Evolutionary conservation across 2,888 invertebrate species (phyloP).

Genomic region (Caenorhabditis becei): DNA sequence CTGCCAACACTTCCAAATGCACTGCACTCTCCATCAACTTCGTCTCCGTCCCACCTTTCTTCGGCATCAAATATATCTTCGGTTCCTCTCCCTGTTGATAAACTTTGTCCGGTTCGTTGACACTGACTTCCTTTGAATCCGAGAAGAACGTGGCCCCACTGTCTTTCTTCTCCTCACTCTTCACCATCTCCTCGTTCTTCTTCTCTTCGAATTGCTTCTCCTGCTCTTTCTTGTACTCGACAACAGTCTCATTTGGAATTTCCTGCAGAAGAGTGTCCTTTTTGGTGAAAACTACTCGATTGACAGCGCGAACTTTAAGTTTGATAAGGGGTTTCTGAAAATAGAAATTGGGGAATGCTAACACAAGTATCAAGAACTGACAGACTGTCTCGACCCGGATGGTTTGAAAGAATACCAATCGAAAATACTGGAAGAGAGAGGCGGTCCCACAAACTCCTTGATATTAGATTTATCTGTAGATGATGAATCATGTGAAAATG

Average conservation of each 20-base stretch:
- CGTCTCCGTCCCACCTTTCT: slow-evolving; percentile 26
- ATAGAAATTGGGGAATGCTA: background rate
- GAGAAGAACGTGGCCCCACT: background rate
- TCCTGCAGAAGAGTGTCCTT: slow-evolving; percentile 49
- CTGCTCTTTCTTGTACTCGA: slow-evolving; percentile 55
- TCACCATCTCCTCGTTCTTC: background rate
- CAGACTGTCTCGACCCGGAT: slow-evolving; percentile 14
- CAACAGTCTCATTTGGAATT: slow-evolving; percentile 28
- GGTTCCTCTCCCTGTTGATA: slow-evolving; percentile 47
- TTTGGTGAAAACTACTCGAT: slow-evolving; percentile 48
- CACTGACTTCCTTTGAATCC: slow-evolving; percentile 23
- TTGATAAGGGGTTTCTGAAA: slow-evolving; percentile 44
- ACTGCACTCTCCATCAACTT: slow-evolving; percentile 11
- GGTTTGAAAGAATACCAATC: slow-evolving; percentile 44
- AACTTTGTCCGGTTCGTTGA: slow-evolving; percentile 48
- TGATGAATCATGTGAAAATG: too few species aligned
- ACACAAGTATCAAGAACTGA: background rate
- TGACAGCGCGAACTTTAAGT: slow-evolving; percentile 52
- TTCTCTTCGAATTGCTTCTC: slow-evolving; percentile 41
- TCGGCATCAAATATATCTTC: slow-evolving; percentile 36
- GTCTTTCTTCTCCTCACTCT: background rate
- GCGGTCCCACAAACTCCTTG: slow-evolving; percentile 27
- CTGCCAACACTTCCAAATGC: slow-evolving; percentile 14
- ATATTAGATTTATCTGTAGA: slow-evolving; percentile 13
- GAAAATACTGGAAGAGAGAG: slow-evolving; percentile 33